Percentiles rank a stretch among this genome's conserved stretches.
These are phyloP conservation scores for Pygocentrus nattereri DNA, from an alignment of 2,797 vertebrate species.

Conservation along the genomic window DNA sequence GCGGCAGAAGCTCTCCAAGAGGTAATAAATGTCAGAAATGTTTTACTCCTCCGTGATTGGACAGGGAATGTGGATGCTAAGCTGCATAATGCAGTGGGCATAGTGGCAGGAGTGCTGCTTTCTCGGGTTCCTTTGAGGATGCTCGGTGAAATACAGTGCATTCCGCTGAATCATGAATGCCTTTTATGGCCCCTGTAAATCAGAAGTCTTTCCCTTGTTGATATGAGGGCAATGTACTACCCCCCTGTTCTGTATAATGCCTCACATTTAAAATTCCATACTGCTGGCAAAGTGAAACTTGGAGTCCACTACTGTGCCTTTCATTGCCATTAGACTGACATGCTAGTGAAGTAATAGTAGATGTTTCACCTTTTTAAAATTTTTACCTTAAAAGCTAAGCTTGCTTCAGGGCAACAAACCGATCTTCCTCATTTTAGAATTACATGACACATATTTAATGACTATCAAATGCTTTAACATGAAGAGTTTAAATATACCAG, in stretches of 20 bases:
- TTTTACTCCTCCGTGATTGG: slow-evolving; percentile 41
- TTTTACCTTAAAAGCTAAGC: no score
- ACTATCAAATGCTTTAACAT: no score
- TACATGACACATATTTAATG: not conserved
- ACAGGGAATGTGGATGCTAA: slow-evolving; percentile 8
- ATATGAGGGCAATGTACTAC: not conserved
- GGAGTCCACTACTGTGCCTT: not conserved
- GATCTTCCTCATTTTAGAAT: not conserved
- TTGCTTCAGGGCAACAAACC: no score
- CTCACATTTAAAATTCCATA: not conserved
- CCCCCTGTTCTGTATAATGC: not conserved
- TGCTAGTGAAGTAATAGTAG: no score
- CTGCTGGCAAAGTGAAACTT: not conserved
- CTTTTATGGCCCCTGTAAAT: slow-evolving; percentile 7
- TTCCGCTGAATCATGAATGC: slow-evolving; percentile 17
- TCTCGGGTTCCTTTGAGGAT: not conserved
- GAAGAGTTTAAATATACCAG: not conserved
- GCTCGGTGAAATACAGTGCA: not conserved
- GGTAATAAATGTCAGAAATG: slow-evolving; percentile 41
- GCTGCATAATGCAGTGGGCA: slow-evolving; percentile 30
- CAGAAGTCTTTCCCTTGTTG: not conserved
- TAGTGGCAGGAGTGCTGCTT: not conserved
- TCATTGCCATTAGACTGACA: no score
- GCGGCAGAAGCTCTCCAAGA: slow-evolving; percentile 5
- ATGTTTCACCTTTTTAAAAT: no score